A percentile compares a stretch with the other conserved stretches of the same genome.
Conservation (phyloP, 2,113 vertebrate species). For the Lota lota region DNA sequence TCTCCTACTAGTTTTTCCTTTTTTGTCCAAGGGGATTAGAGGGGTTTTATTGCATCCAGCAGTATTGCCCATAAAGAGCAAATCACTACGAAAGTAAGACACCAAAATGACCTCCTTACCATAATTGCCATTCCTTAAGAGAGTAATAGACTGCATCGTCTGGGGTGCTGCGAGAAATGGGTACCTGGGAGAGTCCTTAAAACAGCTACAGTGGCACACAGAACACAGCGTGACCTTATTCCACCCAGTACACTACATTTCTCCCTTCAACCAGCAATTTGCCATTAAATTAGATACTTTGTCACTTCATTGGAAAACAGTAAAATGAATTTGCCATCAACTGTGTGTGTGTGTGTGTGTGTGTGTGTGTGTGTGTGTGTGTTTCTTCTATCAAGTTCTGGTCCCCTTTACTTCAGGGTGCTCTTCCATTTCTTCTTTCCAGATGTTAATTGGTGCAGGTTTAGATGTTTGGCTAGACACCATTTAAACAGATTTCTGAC, state of each 20-base stretch:
- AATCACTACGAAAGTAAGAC: constrained; percentile 81
- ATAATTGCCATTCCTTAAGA: constrained; percentile 74
- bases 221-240: constrained; percentile 9
- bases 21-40: too few species aligned
- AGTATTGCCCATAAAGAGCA: constrained; percentile 78
- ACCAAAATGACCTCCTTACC: constrained; percentile 71
- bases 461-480: too few species aligned
- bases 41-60: too few species aligned
- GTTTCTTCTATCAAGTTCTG: neutral
- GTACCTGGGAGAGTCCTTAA: constrained; percentile 55
- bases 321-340: constrained; percentile 47
- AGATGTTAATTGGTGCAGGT: constrained; percentile 22
- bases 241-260: neutral
- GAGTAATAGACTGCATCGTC: constrained; percentile 65
- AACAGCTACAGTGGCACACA: constrained; percentile 26
- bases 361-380: too few species aligned
- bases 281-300: constrained; percentile 43
- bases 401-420: neutral
- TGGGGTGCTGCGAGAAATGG: constrained; percentile 68
- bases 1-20: too few species aligned
- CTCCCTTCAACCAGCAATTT: constrained; percentile 25
- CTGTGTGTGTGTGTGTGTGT: neutral
- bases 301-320: constrained; percentile 47
- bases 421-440: neutral
- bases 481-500: constrained; percentile 59